Evolutionary conservation across 2,797 vertebrate species (phyloP), one percentile per base, ranked within the genome.

Genomic region (Sphaeramia orbicularis): DNA sequence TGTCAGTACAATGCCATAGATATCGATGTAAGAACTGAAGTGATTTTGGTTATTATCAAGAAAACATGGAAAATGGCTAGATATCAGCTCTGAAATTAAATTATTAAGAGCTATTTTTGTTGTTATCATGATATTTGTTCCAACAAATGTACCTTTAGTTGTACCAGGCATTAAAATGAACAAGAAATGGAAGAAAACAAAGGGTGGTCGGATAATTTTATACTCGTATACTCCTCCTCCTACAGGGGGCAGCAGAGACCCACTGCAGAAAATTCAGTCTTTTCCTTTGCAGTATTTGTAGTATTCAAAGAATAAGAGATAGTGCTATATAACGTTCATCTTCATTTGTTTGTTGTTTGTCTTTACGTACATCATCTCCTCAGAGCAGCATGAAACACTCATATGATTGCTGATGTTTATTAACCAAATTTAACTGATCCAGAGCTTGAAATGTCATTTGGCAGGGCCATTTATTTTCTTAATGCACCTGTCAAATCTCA

Each of bases 161-260:
- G n/a, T n/a, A n/a, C n/a, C n/a, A n/a, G n/a, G n/a, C n/a, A n/a
- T n/a, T n/a, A n/a, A n/a, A n/a, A n/a, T n/a, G n/a, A n/a, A n/a
- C n/a, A n/a, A n/a, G n/a, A n/a, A n/a, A n/a, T n/a, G n/a, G n/a
- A n/a, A n/a, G n/a, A n/a, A n/a, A n/a, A n/a, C n/a, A n/a, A n/a
- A n/a, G n/a, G n/a, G n/a, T n/a, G n/a, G n/a, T n/a, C n/a, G n/a
- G n/a, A n/a, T n/a, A n/a, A n/a, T n/a, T n/a, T n/a, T n/a, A n/a
- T n/a, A n/a, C n/a, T n/a, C n/a, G n/a, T n/a, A n/a, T n/a, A 4
- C 18, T 10, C 1, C 21, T 70, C 7, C 5, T 50, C 30, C 83
- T 55, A 12, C 72, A 85, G 78, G 59, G 74, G 76, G 86, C 83
- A 88, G 80, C 70, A 86, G 59, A 87, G 74, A 47, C 32, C 61